phyloP scores from a whole-genome alignment of 64 coral and sea anemone species.

The Stichodactyla mertensii region DNA sequence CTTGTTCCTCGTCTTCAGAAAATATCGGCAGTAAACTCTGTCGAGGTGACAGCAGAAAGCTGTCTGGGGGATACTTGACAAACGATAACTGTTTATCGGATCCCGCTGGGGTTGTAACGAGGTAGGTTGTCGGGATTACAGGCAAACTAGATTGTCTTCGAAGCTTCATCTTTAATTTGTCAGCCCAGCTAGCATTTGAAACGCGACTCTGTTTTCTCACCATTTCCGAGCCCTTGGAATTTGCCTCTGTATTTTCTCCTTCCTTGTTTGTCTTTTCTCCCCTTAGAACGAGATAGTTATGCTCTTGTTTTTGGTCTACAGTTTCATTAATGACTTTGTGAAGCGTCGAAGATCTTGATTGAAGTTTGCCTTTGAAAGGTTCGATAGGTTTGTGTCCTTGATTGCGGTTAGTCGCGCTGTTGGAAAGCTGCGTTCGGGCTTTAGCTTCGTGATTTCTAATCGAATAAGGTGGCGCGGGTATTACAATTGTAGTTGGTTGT shows the following conservation, averaged over 20 bases:
- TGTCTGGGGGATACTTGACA: conserved; percentile 89
- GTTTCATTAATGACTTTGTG: not conserved
- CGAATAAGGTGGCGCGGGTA: conserved; percentile 50
- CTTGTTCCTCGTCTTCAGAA: conserved; percentile 96
- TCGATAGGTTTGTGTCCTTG: conserved; percentile 14
- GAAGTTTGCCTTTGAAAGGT: conserved; percentile 37
- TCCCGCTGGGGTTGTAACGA: conserved; percentile 81
- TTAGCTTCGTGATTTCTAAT: not conserved
- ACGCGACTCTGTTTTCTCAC: conserved; percentile 47
- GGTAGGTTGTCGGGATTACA: conserved; percentile 95
- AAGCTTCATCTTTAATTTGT: conserved; percentile 69
- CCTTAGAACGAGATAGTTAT: not conserved
- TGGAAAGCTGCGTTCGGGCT: not conserved
- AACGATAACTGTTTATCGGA: conserved; percentile 75
- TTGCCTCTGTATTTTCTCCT: not conserved
- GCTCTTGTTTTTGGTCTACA: not conserved
- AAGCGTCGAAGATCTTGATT: conserved; percentile 19
- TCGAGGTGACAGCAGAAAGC: conserved; percentile 25
- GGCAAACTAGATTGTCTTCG: conserved; percentile 86
- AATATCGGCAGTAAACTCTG: conserved; percentile 51
- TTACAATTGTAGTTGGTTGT: conserved; percentile 65
- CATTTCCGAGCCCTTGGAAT: not conserved
- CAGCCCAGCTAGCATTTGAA: conserved; percentile 71
- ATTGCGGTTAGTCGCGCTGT: not conserved
- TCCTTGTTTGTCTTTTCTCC: conserved; percentile 11